Base-by-base conservation (phyloP, 2,888 invertebrate genomes). In the Eupithecia subumbrata region DNA sequence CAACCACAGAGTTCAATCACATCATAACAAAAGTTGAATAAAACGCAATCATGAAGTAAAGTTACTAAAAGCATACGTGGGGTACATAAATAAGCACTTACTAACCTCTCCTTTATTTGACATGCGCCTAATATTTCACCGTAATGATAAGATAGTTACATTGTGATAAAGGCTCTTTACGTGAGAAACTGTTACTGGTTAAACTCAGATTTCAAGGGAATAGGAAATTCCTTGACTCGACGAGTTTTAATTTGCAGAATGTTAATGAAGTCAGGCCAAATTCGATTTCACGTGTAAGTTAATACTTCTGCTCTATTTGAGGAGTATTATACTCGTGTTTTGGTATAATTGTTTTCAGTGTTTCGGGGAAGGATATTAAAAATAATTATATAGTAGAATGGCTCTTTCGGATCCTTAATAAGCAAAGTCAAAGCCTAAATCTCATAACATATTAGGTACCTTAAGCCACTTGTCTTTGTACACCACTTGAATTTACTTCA, bases 221-320 rank as follows among this genome's bases (percentile, higher is more conserved):
- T 69, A 75, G 73, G 77, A 80, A 75, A 80, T 78, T 77, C 76
- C 75, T 77, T 76, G 78, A 76, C 68, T 66, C 25, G 70, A 52
- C 70, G 69, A 74, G 45, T 79, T 79, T 79, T 77, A 75, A 80
- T 79, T 79, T 76, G 75, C 63, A 72, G 69, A 75, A 81, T 80
- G 67, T 78, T 75, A 79, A 79, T 77, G 56, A 78, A 76, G 75
- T 73, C 43, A 73, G 70, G 30, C 52, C 71, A 76, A 79, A 71
- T 69, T 75, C 69, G 71, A 74, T 75, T 73, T 71, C 66, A 37
- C 63, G 37, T 43, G 73, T 76, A 68, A 73, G 56, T 69, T 40
- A 37, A 67, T 74, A 72, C 72, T 63, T 68, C 66, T 71, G 48
- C n/a, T 9, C 30, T 63, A n/a, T 40, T 71, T 72, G 71, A 67